Conservation (phyloP, 2,113 vertebrate species). For the Sitta europaea region DNA sequence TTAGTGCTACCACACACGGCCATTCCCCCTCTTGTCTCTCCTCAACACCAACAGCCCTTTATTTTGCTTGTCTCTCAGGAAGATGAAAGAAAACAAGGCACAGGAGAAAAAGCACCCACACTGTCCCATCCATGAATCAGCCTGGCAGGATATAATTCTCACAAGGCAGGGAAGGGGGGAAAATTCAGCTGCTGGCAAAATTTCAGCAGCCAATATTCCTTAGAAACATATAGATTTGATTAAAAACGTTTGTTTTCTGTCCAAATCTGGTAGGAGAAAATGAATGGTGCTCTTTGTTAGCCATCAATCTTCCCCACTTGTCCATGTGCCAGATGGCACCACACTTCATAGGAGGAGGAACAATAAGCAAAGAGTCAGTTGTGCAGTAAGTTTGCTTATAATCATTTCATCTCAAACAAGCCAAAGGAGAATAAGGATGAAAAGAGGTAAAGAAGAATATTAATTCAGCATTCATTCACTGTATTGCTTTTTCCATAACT, state of each 20-base stretch:
- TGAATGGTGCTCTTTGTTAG: conserved; percentile 52
- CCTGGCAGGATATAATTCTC: background rate
- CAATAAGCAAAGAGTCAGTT: conserved; percentile 55
- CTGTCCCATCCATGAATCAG: background rate
- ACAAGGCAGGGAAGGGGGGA: background rate
- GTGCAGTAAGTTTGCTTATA: conserved; percentile 27
- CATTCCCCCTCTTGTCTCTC: background rate
- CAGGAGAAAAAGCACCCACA: background rate
- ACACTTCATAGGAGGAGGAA: background rate
- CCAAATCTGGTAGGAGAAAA: conserved; percentile 47
- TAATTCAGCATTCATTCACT: background rate
- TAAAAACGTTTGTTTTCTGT: conserved; percentile 64
- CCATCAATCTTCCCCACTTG: conserved; percentile 56
- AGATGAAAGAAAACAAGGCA: background rate
- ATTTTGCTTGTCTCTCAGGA: background rate
- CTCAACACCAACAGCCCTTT: background rate
- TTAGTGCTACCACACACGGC: background rate
- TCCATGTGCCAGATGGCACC: conserved; percentile 57
- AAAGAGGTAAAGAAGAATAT: background rate
- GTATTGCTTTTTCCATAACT: background rate
- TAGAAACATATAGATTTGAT: conserved; percentile 67
- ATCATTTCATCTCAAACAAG: conserved; percentile 25
- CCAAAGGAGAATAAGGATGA: background rate
- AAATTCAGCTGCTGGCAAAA: conserved; percentile 18
- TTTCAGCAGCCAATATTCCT: conserved; percentile 48